Conservation (phyloP, 2,113 vertebrate species). For the Stigmatopora argus region DNA sequence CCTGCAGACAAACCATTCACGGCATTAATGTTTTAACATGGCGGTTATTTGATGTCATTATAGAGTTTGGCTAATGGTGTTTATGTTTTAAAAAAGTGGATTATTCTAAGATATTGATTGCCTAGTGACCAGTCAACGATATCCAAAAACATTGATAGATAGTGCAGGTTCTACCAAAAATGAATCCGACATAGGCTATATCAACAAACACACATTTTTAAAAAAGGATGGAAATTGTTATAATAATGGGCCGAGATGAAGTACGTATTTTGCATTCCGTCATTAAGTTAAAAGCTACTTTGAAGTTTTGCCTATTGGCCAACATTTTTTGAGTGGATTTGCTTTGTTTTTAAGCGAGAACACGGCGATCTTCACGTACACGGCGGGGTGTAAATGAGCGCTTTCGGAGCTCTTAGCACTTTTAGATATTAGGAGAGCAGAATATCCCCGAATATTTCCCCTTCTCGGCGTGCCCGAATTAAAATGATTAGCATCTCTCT, state of each 20-base stretch:
- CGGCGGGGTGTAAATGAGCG: slow-evolving; percentile 29
- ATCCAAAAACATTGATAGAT: neutral
- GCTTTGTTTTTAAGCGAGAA: slow-evolving; percentile 42
- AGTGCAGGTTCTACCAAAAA: neutral
- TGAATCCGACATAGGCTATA: neutral
- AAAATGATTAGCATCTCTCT: slow-evolving; percentile 65
- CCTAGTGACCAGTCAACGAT: neutral
- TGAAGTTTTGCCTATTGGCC: slow-evolving; percentile 24
- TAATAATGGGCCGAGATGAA: neutral
- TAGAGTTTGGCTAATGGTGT: neutral
- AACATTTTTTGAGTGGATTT: slow-evolving; percentile 34
- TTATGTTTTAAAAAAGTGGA: neutral
- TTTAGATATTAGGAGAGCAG: slow-evolving; percentile 25
- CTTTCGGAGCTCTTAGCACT: neutral
- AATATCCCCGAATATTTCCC: slow-evolving; percentile 20
- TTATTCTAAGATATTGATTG: neutral
- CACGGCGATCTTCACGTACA: slow-evolving; percentile 48
- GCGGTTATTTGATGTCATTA: neutral
- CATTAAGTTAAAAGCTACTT: neutral
- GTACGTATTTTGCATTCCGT: neutral
- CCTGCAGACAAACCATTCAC: neutral
- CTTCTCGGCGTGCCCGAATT: slow-evolving; percentile 47
- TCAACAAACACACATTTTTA: too few relatives aligned
- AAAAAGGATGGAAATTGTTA: neutral
- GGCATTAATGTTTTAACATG: neutral